Evolutionary conservation across 2,113 vertebrate genomes (phyloP).

Genomic region (Thamnophis sirtalis): DNA sequence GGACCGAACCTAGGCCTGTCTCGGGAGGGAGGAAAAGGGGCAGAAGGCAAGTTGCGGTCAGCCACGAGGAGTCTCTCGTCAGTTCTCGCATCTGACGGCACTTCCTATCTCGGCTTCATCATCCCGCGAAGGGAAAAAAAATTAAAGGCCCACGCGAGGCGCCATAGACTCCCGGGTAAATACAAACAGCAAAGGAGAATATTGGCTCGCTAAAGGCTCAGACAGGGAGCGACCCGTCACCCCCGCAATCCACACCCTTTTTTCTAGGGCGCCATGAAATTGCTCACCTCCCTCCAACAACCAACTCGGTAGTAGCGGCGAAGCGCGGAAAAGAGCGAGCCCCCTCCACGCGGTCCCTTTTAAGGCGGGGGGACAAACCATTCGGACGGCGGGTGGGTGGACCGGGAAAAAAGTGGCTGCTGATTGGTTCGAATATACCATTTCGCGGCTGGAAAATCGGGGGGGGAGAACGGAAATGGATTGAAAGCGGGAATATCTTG

Average conservation of each 20-base stretch:
- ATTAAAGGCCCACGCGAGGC: neutral
- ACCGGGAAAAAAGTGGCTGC: neutral
- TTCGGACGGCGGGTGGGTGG: no score
- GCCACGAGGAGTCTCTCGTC: neutral
- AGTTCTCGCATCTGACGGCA: constrained; percentile 25
- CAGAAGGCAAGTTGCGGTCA: neutral
- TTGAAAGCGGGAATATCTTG: neutral
- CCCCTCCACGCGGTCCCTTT: neutral
- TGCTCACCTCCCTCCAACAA: neutral
- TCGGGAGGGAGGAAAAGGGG: neutral
- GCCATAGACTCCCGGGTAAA: neutral
- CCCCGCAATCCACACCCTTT: neutral
- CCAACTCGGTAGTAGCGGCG: fast-evolving
- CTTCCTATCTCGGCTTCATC: constrained; percentile 16
- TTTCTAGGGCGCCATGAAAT: neutral
- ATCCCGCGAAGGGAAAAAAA: neutral
- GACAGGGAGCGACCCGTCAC: neutral
- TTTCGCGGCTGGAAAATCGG: neutral
- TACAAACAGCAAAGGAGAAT: neutral
- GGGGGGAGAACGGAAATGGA: neutral
- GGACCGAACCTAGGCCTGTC: neutral
- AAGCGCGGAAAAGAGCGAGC: neutral
- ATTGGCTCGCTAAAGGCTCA: neutral
- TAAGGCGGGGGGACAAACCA: neutral
- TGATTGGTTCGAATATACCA: neutral